Evolutionary conservation across 2,888 invertebrate species (phyloP).

Genomic region (Synanthedon formicaeformis): DNA sequence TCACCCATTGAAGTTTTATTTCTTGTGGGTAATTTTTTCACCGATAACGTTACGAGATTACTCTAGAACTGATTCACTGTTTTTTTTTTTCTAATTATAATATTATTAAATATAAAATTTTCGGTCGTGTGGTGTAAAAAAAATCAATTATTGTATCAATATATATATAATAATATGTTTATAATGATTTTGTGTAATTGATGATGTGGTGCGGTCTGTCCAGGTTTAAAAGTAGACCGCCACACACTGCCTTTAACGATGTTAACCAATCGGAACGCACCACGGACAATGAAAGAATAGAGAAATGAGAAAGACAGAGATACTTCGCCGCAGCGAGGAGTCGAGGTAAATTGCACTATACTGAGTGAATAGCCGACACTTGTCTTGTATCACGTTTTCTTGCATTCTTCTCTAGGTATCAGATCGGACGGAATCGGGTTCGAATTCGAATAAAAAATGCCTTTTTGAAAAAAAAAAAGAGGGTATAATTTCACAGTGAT

Average conservation of each 20-base stretch:
- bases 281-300: slow-evolving; percentile 29
- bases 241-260: slow-evolving; percentile 58
- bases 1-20: too few species aligned
- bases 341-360: slow-evolving; percentile 60
- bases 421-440: too few species aligned
- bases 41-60: neutral
- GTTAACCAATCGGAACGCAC: slow-evolving; percentile 39
- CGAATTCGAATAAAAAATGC: too few species aligned
- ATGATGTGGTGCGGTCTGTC: slow-evolving; percentile 55
- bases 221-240: slow-evolving; percentile 57
- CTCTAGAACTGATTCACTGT: neutral
- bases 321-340: slow-evolving; percentile 47
- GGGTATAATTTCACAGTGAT: too few species aligned
- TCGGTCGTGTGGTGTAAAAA: slow-evolving; percentile 48
- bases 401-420: too few species aligned
- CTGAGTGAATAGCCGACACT: slow-evolving; percentile 36
- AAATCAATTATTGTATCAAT: slow-evolving; percentile 1
- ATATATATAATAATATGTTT: slow-evolving; percentile 16
- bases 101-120: slow-evolving; percentile 1
- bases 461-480: too few species aligned
- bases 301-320: slow-evolving; percentile 20
- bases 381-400: slow-evolving; percentile 10
- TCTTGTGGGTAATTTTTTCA: too few species aligned
- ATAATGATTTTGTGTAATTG: slow-evolving; percentile 32
- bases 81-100: neutral